Percentiles rank a stretch among this genome's conserved stretches.
These are phyloP conservation scores for Lycophotia porphyrea DNA, from an alignment of 2,888 invertebrate species.

Conservation along the genomic window DNA sequence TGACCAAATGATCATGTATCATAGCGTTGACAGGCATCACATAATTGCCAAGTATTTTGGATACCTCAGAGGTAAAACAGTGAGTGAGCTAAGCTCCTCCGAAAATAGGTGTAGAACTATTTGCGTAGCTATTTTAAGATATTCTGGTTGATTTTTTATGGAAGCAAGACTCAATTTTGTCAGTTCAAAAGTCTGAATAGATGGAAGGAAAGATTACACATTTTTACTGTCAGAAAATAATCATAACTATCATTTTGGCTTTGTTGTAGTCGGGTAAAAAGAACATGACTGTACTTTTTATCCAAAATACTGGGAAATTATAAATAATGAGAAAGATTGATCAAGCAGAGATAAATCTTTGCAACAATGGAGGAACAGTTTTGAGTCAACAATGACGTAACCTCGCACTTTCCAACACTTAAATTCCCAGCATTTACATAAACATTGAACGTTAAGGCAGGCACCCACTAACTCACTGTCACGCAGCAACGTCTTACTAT, in stretches of 20 bases:
- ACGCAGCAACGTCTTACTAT: conserved; percentile 82
- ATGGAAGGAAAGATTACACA: background rate
- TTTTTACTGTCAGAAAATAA: background rate
- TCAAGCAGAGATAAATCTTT: background rate
- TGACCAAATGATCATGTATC: background rate
- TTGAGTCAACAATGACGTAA: conserved; percentile 26
- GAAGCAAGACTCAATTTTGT: background rate
- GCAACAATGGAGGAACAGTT: background rate
- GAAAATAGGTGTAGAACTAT: background rate
- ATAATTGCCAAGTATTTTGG: background rate
- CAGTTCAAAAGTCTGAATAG: background rate
- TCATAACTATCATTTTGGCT: background rate
- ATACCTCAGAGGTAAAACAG: background rate
- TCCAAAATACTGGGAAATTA: background rate
- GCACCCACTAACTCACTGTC: conserved; percentile 79
- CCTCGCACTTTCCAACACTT: conserved; percentile 55
- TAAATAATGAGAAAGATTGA: background rate
- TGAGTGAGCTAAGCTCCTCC: background rate
- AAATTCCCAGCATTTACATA: conserved; percentile 64
- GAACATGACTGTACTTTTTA: background rate
- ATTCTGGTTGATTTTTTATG: background rate
- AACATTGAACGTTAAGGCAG: conserved; percentile 63
- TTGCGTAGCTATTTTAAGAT: background rate
- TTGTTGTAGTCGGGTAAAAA: background rate
- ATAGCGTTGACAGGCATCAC: background rate